Evolutionary conservation across 1,140 invertebrate genomes (phyloP).

Genomic region (Drosophila neocordata): DNA sequence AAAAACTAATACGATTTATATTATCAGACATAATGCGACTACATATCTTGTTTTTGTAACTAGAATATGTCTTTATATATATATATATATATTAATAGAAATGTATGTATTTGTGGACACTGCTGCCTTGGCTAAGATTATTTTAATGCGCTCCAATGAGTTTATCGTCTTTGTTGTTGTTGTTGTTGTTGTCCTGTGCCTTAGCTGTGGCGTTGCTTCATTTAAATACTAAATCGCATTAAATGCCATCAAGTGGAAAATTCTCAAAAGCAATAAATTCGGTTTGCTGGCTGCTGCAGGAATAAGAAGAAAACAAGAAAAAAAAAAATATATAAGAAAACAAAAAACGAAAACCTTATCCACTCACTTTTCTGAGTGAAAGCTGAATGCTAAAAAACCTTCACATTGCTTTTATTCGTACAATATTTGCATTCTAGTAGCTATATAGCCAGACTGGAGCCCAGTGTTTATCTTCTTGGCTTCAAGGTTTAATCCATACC

Average conservation of each 20-base stretch:
- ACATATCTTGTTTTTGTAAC: too few species aligned
- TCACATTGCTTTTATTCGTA: slow-evolving; percentile 26
- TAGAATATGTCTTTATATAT: too few species aligned
- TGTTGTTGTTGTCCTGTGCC: slow-evolving; percentile 6
- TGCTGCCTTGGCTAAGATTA: slow-evolving; percentile 62
- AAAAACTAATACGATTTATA: background rate
- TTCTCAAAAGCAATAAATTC: slow-evolving; percentile 81
- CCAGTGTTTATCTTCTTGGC: slow-evolving; percentile 62
- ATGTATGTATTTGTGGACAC: slow-evolving; percentile 14
- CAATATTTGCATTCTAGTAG: slow-evolving; percentile 75
- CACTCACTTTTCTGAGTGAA: slow-evolving; percentile 61
- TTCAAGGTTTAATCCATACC: background rate
- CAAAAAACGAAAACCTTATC: background rate
- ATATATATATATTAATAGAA: slow-evolving; percentile 1
- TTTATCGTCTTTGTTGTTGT: slow-evolving; percentile 77
- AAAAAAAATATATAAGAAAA: slow-evolving; percentile 4
- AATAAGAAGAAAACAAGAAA: too few species aligned
- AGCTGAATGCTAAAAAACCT: slow-evolving; percentile 49
- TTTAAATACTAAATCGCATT: slow-evolving; percentile 82
- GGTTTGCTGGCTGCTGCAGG: slow-evolving; percentile 54
- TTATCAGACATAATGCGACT: too few species aligned
- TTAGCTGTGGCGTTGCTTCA: slow-evolving; percentile 54
- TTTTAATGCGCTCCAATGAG: slow-evolving; percentile 74
- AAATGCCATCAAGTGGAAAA: slow-evolving; percentile 81
- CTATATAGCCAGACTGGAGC: slow-evolving; percentile 25